Evolutionary conservation across 2,888 invertebrate genomes (phyloP).

Genomic region (Nomada ruficornis): DNA sequence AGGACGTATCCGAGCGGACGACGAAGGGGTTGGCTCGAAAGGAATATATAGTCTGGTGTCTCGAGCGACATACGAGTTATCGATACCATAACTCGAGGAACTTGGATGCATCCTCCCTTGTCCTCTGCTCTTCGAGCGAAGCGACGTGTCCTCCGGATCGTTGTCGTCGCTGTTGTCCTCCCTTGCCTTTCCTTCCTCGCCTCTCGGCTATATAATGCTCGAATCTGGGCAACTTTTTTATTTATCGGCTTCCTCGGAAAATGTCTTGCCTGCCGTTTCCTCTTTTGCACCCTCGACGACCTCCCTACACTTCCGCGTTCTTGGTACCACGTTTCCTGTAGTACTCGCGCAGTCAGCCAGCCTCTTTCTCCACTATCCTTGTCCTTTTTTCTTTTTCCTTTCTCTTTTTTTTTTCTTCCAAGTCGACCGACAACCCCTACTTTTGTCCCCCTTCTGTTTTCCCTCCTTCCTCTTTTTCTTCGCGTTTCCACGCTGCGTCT

Average conservation of each 20-base stretch:
- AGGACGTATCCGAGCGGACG: conserved; percentile 40
- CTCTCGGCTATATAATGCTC: conserved; percentile 57
- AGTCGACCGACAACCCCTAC: conserved; percentile 6
- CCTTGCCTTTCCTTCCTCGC: conserved; percentile 10
- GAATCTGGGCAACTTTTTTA: conserved; percentile 71
- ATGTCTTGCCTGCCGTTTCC: conserved; percentile 53
- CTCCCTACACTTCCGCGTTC: conserved; percentile 52
- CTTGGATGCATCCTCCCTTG: conserved; percentile 53
- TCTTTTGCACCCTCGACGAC: conserved; percentile 45
- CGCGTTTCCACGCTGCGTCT: conserved; percentile 7
- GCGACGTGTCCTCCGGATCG: conserved; percentile 43
- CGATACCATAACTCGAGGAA: conserved; percentile 77
- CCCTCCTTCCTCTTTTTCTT: conserved; percentile 21
- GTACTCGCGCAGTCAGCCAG: conserved; percentile 12
- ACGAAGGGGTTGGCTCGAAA: conserved; percentile 49
- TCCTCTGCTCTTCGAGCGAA: conserved; percentile 17
- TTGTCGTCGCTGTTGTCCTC: conserved; percentile 47
- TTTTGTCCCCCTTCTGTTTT: conserved; percentile 14
- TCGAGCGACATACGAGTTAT: conserved; percentile 72
- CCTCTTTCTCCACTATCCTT: neutral
- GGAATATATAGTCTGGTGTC: conserved; percentile 58
- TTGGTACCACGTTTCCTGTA: conserved; percentile 37
- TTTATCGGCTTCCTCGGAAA: conserved; percentile 70
- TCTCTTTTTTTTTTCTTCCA: conserved; percentile 9
- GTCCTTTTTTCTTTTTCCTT: conserved; percentile 9